phyloP scores from a whole-genome alignment of 2,113 vertebrate species.

The Corythaeola cristata region DNA sequence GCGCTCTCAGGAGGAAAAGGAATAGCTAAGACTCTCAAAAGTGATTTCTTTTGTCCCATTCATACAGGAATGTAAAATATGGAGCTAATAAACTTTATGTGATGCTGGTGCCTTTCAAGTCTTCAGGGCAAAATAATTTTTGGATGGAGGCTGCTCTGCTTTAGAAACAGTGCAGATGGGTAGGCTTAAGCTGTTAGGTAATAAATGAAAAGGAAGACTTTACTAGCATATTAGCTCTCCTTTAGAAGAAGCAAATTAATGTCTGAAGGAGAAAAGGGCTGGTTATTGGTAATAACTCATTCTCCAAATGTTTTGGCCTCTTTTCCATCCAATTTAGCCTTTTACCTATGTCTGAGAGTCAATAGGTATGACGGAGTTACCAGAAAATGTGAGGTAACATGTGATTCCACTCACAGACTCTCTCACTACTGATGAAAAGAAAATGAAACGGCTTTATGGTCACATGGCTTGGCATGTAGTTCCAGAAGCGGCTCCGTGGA shows the following conservation, averaged over 20 bases:
- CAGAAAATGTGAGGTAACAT: not conserved
- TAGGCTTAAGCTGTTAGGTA: not conserved
- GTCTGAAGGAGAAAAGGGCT: not conserved
- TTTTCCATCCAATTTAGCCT: not conserved
- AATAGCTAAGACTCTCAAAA: not conserved
- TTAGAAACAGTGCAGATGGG: not conserved
- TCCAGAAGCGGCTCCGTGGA: not conserved
- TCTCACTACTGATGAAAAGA: not conserved
- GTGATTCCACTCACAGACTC: not conserved
- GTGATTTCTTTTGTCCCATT: not conserved
- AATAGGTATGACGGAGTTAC: not conserved
- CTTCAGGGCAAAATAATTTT: not conserved
- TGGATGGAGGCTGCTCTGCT: not conserved
- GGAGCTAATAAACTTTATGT: not conserved
- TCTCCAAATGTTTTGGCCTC: not conserved
- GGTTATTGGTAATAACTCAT: not conserved
- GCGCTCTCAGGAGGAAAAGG: not conserved
- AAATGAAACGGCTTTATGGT: not conserved
- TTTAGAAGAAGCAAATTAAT: not conserved
- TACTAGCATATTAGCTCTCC: not conserved
- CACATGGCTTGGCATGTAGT: not conserved
- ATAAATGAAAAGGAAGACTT: not conserved
- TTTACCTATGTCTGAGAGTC: not conserved
- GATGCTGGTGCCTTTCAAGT: not conserved
- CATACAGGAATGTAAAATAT: slow-evolving; percentile 23